phyloP scores from a whole-genome alignment of 1,140 invertebrate species.

The Drosophila eugracilis region DNA sequence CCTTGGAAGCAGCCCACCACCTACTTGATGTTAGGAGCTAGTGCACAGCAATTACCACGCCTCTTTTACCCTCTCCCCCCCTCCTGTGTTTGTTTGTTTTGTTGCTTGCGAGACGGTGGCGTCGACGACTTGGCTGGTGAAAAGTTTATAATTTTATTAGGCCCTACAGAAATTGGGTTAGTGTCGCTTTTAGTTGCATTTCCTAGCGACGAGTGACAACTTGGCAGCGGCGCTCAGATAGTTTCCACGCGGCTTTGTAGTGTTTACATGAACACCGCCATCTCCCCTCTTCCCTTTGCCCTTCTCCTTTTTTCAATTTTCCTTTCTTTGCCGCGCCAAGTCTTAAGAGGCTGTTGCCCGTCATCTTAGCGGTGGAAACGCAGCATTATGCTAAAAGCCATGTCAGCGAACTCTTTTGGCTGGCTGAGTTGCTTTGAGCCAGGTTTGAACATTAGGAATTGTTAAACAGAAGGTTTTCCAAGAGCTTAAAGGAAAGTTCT shows the following conservation, averaged over 20 bases:
- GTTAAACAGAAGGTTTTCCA: slow-evolving; percentile 3
- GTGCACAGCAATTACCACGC: slow-evolving; percentile 54
- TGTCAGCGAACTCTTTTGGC: slow-evolving; percentile 1
- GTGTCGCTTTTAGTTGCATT: slow-evolving; percentile 64
- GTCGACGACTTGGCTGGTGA: slow-evolving; percentile 19
- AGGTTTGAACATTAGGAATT: slow-evolving; percentile 20
- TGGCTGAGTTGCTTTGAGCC: slow-evolving; percentile 11
- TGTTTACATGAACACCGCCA: slow-evolving; percentile 28
- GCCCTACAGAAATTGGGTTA: slow-evolving; percentile 74
- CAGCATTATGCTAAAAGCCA: slow-evolving; percentile 27
- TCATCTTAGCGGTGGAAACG: slow-evolving; percentile 37
- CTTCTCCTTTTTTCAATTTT: background rate
- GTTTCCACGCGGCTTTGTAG: slow-evolving; percentile 40
- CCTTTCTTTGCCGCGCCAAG: slow-evolving; percentile 3
- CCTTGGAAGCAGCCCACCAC: background rate
- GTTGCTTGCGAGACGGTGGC: slow-evolving; percentile 42
- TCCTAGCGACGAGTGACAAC: slow-evolving; percentile 54
- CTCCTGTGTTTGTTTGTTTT: slow-evolving; percentile 40
- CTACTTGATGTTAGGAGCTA: slow-evolving; percentile 1
- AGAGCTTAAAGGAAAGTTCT: slow-evolving; percentile 1
- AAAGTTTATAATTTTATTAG: slow-evolving; percentile 80
- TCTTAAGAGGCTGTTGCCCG: slow-evolving; percentile 40
- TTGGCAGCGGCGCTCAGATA: slow-evolving; percentile 43
- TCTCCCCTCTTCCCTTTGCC: background rate
- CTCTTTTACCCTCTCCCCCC: background rate